Conservation (phyloP, 2,888 invertebrate genomes). For the Lasioglossum morio region DNA sequence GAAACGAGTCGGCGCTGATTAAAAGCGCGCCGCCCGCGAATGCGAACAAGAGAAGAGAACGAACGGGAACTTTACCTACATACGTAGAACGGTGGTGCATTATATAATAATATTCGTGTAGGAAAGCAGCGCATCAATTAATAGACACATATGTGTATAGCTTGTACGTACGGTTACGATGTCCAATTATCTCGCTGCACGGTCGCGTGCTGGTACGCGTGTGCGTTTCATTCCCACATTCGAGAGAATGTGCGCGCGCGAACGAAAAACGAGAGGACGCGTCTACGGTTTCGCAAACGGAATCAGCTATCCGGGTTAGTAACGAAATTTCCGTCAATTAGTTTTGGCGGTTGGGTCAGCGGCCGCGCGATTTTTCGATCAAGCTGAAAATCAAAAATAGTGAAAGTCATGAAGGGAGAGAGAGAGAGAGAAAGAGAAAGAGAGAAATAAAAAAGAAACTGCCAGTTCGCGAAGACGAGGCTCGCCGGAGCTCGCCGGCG, state of each 20-base stretch:
- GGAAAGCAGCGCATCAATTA: constrained; percentile 34
- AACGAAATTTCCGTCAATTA: constrained; percentile 59
- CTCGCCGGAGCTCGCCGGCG: constrained; percentile 40
- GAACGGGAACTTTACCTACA: constrained; percentile 13
- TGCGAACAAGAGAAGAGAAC: constrained; percentile 1
- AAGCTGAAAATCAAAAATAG: constrained; percentile 14
- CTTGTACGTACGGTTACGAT: constrained; percentile 27
- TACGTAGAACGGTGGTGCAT: background rate
- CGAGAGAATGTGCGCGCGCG: background rate
- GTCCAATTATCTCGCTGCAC: constrained; percentile 27
- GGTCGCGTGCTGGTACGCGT: constrained; percentile 10
- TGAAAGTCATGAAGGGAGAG: background rate
- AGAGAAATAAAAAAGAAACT: constrained; percentile 42
- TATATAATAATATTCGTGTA: constrained; percentile 37
- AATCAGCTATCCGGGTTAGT: constrained; percentile 27
- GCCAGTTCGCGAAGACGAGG: constrained; percentile 42
- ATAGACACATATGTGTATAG: constrained; percentile 28
- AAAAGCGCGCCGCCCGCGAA: background rate
- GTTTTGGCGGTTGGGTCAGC: constrained; percentile 12
- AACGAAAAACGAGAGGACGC: background rate
- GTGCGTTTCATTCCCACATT: constrained; percentile 15
- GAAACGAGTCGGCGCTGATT: background rate
- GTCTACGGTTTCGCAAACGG: constrained; percentile 17
- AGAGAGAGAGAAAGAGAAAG: constrained; percentile 1
- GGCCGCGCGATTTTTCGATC: constrained; percentile 39